Conservation (phyloP, 2,113 vertebrate genomes). For the Petromus typicus region DNA sequence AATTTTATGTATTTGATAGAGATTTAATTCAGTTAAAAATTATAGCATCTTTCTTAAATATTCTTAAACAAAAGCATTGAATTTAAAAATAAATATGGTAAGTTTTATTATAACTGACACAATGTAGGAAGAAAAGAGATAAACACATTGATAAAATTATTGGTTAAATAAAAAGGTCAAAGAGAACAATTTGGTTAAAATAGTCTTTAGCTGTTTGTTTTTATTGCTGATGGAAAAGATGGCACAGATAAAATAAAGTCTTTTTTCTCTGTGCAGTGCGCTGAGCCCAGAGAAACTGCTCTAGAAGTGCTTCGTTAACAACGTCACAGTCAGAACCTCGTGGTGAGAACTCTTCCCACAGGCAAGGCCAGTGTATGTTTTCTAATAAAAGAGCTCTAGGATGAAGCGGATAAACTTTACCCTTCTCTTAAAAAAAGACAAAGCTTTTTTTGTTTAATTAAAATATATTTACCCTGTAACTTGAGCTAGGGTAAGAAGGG, state of each 20-base stretch:
- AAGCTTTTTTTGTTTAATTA: not conserved
- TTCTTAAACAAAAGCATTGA: not conserved
- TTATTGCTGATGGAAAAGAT: slow-evolving; percentile 2
- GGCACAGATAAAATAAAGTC: not conserved
- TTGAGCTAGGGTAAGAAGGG: not conserved
- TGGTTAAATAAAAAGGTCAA: slow-evolving; percentile 7
- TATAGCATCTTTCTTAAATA: not conserved
- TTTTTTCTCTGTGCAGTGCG: not conserved
- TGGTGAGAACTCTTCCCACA: not conserved
- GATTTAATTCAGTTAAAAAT: not conserved
- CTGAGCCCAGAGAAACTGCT: not conserved
- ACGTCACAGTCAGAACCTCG: not conserved
- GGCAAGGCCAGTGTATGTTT: not conserved
- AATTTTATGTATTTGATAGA: not conserved
- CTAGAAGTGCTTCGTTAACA: not conserved
- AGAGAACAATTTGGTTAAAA: slow-evolving; percentile 26
- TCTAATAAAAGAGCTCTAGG: not conserved
- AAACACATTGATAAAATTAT: not conserved
- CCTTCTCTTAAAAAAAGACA: not conserved
- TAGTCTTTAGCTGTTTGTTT: slow-evolving; percentile 5
- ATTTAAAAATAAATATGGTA: slow-evolving; percentile 6
- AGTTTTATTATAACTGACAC: not conserved
- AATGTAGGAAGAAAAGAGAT: not conserved
- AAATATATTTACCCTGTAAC: slow-evolving; percentile 37
- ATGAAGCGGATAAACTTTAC: not conserved